A percentile compares a stretch with the other conserved stretches of the same genome.
Evolutionary conservation across 2,797 vertebrate species (phyloP).

Genomic region (Anniella stebbinsi): DNA sequence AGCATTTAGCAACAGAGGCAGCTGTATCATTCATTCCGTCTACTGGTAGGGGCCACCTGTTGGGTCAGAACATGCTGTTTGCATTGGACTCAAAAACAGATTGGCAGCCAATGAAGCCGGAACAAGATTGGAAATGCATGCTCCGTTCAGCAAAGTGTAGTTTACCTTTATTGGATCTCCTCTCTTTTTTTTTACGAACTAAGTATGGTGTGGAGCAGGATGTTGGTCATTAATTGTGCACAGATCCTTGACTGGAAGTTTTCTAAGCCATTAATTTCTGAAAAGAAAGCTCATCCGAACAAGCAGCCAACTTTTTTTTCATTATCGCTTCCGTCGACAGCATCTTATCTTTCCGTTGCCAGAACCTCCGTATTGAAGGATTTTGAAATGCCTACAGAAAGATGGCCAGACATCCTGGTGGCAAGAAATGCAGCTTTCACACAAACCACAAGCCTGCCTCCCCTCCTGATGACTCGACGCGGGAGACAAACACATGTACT

Average conservation of each 20-base stretch:
- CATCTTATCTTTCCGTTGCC: constrained; percentile 22
- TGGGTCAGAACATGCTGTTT: neutral
- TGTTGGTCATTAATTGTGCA: constrained; percentile 7
- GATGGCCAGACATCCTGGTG: constrained; percentile 20
- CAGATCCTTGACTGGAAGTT: constrained; percentile 8
- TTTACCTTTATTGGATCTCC: constrained; percentile 1
- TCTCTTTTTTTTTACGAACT: neutral
- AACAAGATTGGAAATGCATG: neutral
- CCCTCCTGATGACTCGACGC: neutral
- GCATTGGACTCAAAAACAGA: neutral
- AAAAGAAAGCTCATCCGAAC: neutral
- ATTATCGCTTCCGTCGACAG: constrained; percentile 10
- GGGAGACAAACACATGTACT: neutral
- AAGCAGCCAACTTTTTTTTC: neutral
- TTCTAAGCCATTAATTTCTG: constrained; percentile 21
- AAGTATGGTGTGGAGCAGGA: neutral
- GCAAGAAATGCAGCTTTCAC: neutral
- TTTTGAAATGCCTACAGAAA: constrained; percentile 17
- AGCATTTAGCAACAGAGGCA: too few species aligned
- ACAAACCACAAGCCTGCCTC: neutral
- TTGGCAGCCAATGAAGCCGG: neutral
- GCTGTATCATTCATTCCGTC: neutral
- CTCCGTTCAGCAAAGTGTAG: neutral
- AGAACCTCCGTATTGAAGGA: neutral
- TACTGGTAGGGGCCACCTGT: too few species aligned